Base-by-base conservation (phyloP, 2,888 invertebrate genomes). In the Ichneumon xanthorius region DNA sequence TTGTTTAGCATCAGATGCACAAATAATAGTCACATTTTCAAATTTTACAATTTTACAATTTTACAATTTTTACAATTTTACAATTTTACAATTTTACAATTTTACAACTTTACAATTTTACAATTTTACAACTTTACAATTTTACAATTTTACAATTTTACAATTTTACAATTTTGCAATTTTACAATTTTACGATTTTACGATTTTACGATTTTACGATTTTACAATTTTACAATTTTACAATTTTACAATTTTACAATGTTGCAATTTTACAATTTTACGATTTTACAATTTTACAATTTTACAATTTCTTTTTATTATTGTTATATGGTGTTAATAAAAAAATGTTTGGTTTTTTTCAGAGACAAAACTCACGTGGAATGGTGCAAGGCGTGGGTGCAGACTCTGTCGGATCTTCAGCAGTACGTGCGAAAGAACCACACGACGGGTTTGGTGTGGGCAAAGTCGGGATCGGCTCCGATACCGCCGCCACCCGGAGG, bases 391-490 rank as follows among this genome's bases (percentile, higher is more conserved):
- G 95, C 98, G 5, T 99, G 99, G 99, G 95, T 98, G 72, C 97
- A 97, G 93, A 96, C 98, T 4, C 95, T 99, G 81, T 95, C 96
- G 1, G 97, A 98, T 86, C 95, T 99, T 88, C 98, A 99, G 93
- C 96, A 97, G 40, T 99, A 98, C 93, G 97, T 99, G 80, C 98
- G 98, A 92, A 97, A 98, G 93, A 95, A 97, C 92, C 99, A 99
- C 94, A 99, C 99, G 76, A 99, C 99, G 30, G 99, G 99, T 19
- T 95, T 99, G 78, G 97, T 98, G 4, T 99, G 99, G 99, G 97
- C 96, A 68, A 97, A 97, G 93, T 93, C 92, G 84, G 95, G 95
- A 16, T 94, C 94, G 3, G 95, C 93, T 22, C 94, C 94, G 9
- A 94, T 96, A 68, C 96, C 96, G 45, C 96, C 96, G 67, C 96